Base-by-base conservation (phyloP, 2,113 vertebrate species). In the Puma concolor region DNA sequence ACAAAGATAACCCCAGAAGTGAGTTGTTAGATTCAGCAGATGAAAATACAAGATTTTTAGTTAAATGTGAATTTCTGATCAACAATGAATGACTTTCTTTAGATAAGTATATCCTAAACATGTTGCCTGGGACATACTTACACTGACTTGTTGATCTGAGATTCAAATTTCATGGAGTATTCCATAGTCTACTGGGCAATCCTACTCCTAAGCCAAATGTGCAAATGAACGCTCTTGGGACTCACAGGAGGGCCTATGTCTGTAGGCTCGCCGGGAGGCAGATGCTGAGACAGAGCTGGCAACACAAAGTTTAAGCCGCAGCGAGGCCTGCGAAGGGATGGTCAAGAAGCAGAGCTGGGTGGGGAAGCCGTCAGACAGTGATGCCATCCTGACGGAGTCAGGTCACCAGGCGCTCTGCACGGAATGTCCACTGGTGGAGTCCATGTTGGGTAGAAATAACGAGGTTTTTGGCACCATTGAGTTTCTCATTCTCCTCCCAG, bases 21-120 rank as follows among this genome's bases (percentile, higher is more conserved):
- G 66, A 23, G 31, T 7, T 48, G 12, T 64, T 88, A 38, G 12
- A 69, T 36, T 63, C 50, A 64, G 25, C 79, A 38, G 36, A 52
- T 29, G 48, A 25, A 77, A 82, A 82, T 7, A 81, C 2, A 77
- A 7, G 74, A 23, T 91, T 80, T 44, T 60, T 8, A 79, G 57
- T 85, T 91, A 67, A 88, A 91, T 82, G 25, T 63, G 25, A 74
- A 44, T 88, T 85, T 84, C 13, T 69, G 57, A 63, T 66, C 77
- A 86, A 64, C 1, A 54, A n/a, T 50, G 10, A 63, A 64, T 63
- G 8, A 36, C 57, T 88, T 92, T 80, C 15, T 79, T 50, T 74
- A 48, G 38, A 64, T 54, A 92, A 82, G 66, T 64, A 50, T 29
- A n/a, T 36, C 11, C 6, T 10, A 79, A 29, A 57, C 7, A 25